Conservation (phyloP, 2,797 vertebrate genomes). For the Graptemys geographica region DNA sequence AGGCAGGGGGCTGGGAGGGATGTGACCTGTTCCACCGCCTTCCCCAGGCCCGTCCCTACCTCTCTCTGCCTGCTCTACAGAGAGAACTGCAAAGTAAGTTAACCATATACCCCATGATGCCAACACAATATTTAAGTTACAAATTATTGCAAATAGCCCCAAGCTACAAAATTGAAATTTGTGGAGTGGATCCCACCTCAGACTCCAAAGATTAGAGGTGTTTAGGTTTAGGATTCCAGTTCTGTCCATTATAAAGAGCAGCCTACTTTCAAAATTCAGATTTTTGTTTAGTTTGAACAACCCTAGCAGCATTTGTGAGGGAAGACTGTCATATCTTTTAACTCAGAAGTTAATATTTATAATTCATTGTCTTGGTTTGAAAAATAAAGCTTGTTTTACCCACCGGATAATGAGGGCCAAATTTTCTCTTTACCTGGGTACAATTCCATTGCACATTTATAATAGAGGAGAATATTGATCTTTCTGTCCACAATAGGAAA, state of each 20-base stretch:
- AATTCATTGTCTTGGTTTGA: background rate
- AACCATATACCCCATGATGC: background rate
- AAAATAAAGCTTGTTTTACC: background rate
- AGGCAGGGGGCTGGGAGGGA: no score
- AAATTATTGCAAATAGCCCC: constrained; percentile 45
- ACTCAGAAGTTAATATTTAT: background rate
- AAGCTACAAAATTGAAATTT: background rate
- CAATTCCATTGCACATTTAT: no score
- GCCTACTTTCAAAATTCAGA: background rate
- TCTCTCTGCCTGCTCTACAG: no score
- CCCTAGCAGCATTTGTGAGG: background rate
- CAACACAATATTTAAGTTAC: background rate
- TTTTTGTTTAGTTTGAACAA: constrained; percentile 24
- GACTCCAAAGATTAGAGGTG: background rate
- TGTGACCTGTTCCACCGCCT: no score
- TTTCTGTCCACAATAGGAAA: background rate
- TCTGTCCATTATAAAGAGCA: constrained; percentile 12
- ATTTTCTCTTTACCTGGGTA: no score
- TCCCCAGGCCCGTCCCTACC: no score
- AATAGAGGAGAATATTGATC: no score
- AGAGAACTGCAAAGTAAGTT: background rate
- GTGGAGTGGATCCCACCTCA: constrained; percentile 11
- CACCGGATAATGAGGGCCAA: background rate
- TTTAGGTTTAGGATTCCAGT: constrained; percentile 32
- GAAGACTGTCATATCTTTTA: background rate